Conservation (phyloP, 2,113 vertebrate genomes). For the Sturnira hondurensis region DNA sequence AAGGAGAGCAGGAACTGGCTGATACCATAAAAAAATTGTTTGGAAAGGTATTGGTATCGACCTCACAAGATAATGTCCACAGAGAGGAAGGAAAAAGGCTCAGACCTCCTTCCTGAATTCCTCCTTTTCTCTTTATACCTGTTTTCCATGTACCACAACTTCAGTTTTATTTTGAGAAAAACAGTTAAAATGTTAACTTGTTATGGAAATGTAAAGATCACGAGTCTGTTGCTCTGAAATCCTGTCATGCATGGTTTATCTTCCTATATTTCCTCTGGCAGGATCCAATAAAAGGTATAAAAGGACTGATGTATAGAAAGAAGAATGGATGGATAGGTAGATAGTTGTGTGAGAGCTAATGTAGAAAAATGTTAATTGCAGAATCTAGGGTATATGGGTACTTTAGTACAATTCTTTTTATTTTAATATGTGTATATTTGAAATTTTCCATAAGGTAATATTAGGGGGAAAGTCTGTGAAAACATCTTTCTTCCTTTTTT, state of each 20-base stretch:
- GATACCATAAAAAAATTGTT: slow-evolving; percentile 13
- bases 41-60: background rate
- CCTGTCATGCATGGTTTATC: background rate
- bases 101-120: background rate
- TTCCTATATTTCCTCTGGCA: background rate
- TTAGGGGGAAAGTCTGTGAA: background rate
- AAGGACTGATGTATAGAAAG: background rate
- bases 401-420: background rate
- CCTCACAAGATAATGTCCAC: background rate
- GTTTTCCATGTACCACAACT: background rate
- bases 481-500: background rate
- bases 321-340: background rate
- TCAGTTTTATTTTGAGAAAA: slow-evolving; percentile 1
- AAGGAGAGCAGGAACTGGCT: background rate
- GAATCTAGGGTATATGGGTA: background rate
- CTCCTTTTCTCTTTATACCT: background rate
- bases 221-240: background rate
- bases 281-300: background rate
- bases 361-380: background rate
- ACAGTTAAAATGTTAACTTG: background rate
- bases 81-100: background rate
- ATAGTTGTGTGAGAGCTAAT: slow-evolving; percentile 16
- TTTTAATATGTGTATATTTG: background rate
- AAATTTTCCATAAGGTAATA: background rate
- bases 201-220: background rate